A percentile compares a stretch with the other conserved stretches of the same genome.
Evolutionary conservation across 2,797 vertebrate genomes (phyloP).

Genomic region (Hoplostethus mediterraneus): DNA sequence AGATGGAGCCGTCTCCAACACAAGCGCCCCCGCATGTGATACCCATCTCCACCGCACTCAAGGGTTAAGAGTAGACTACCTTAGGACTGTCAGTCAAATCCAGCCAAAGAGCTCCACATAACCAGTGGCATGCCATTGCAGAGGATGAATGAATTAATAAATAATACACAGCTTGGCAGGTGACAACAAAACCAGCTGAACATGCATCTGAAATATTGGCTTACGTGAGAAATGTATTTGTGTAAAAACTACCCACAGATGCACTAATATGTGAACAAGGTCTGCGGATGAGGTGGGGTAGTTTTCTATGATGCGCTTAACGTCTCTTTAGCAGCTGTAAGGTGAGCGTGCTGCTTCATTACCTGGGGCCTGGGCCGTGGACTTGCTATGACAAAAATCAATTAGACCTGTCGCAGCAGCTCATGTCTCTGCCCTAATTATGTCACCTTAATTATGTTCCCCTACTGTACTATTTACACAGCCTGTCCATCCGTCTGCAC

Average conservation of each 20-base stretch:
- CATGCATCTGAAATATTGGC: constrained; percentile 9
- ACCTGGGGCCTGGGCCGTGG: constrained; percentile 39
- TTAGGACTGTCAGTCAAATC: constrained; percentile 50
- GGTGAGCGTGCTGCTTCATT: constrained; percentile 15
- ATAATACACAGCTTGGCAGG: neutral
- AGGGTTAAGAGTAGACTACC: constrained; percentile 55
- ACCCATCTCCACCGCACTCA: constrained; percentile 41
- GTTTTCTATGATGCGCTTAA: constrained; percentile 9
- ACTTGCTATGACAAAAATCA: constrained; percentile 62
- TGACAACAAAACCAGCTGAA: constrained; percentile 17
- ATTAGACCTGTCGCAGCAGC: constrained; percentile 59
- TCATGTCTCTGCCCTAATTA: constrained; percentile 72
- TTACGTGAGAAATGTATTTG: neutral
- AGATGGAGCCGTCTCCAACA: constrained; percentile 83
- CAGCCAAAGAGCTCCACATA: constrained; percentile 15
- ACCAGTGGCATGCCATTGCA: constrained; percentile 8
- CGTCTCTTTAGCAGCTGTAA: constrained; percentile 31
- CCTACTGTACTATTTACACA: constrained; percentile 79
- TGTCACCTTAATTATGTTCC: constrained; percentile 82
- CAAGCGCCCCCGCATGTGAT: constrained; percentile 27
- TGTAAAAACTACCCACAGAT: no score
- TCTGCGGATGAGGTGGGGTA: neutral
- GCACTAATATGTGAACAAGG: neutral
- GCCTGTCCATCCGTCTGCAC: constrained; percentile 56
- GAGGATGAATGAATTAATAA: constrained; percentile 14